A percentile compares a stretch with the other conserved stretches of the same genome.
These are phyloP conservation scores for Gymnogyps californianus DNA, from an alignment of 2,113 vertebrate genomes.

Conservation along the genomic window DNA sequence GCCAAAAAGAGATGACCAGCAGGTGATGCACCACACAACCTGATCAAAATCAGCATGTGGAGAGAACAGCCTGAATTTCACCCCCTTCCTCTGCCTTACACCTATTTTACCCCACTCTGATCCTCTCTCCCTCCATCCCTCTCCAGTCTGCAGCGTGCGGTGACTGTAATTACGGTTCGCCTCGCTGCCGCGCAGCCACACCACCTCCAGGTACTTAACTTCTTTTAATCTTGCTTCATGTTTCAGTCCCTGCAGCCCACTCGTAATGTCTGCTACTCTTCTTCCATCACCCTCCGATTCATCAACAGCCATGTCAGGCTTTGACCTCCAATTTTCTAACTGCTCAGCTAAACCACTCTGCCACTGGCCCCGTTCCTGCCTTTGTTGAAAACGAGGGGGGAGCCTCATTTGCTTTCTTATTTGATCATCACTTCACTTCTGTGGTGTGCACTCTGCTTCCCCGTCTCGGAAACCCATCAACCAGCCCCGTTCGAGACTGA, in stretches of 20 bases:
- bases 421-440: constrained; percentile 33
- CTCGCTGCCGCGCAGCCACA: neutral
- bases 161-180: neutral
- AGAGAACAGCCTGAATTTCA: neutral
- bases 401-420: constrained; percentile 42
- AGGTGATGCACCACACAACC: neutral
- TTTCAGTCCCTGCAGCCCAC: constrained; percentile 34
- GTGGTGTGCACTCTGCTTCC: neutral
- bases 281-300: constrained; percentile 36
- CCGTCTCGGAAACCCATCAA: neutral
- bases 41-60: neutral
- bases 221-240: constrained; percentile 59
- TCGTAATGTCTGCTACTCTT: constrained; percentile 24
- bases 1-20: neutral
- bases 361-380: neutral
- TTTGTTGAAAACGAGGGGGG: constrained; percentile 39
- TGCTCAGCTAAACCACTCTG: constrained; percentile 42
- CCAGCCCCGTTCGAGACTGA: neutral
- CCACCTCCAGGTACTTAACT: constrained; percentile 48
- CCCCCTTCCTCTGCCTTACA: neutral
- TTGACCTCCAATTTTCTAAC: constrained; percentile 53
- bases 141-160: neutral
- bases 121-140: neutral
- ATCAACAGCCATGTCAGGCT: constrained; percentile 51
- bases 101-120: neutral